phyloP scores from a whole-genome alignment of 2,888 invertebrate species.

The Strigamia maritima region DNA sequence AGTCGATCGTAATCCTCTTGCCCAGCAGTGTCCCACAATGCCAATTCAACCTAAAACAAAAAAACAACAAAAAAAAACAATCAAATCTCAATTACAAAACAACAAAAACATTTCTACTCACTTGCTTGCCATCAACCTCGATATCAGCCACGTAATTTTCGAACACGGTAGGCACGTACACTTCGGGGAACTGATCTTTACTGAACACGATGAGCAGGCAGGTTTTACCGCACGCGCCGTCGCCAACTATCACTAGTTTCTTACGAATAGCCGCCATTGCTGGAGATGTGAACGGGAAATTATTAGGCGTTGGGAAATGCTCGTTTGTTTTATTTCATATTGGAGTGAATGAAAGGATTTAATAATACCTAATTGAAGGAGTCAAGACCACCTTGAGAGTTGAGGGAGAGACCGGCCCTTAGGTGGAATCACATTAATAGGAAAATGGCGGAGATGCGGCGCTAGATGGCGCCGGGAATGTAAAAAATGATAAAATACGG shows the following conservation, averaged over 20 bases:
- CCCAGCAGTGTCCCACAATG: constrained; percentile 96
- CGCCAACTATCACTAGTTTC: constrained; percentile 63
- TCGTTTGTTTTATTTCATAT: too few relatives aligned
- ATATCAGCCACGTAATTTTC: constrained; percentile 99
- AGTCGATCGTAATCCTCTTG: constrained; percentile 97
- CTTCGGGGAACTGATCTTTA: constrained; percentile 86
- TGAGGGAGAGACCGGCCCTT: too few relatives aligned
- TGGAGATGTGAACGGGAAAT: background rate
- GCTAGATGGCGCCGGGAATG: too few relatives aligned
- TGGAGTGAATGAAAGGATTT: too few relatives aligned
- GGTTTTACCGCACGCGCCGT: constrained; percentile 66
- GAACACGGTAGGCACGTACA: constrained; percentile 99
- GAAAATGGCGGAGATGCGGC: too few relatives aligned
- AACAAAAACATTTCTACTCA: too few relatives aligned
- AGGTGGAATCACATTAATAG: too few relatives aligned
- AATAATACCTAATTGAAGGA: too few relatives aligned
- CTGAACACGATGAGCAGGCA: constrained; percentile 62
- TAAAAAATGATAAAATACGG: too few relatives aligned
- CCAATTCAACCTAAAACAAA: constrained; percentile 65
- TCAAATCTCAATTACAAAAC: background rate
- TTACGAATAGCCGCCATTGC: constrained; percentile 61
- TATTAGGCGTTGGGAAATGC: too few relatives aligned
- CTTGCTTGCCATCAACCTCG: constrained; percentile 92
- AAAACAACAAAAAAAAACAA: background rate
- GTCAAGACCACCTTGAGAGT: too few relatives aligned